Percentiles rank a stretch among this genome's conserved stretches.
Evolutionary conservation across 2,797 vertebrate genomes (phyloP).

Genomic region (Cirrhinus mrigala): DNA sequence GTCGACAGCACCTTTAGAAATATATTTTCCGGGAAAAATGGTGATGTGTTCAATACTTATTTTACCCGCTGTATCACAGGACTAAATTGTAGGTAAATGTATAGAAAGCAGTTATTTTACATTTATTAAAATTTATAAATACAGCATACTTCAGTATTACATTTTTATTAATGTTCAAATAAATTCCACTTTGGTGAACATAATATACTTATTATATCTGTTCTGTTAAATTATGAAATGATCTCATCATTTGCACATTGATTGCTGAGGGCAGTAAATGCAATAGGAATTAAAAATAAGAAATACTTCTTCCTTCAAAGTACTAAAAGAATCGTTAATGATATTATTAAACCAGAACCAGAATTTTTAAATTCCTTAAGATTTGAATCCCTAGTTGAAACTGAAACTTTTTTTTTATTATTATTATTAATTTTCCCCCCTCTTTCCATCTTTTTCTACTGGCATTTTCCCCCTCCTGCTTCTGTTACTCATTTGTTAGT

Average conservation of each 20-base stretch:
- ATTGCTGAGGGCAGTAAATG: not conserved
- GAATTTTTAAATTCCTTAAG: not conserved
- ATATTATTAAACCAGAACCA: not conserved
- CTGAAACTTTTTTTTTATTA: not conserved
- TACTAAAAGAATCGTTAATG: not conserved
- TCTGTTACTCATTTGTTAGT: constrained; percentile 15
- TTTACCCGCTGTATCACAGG: too few relatives aligned
- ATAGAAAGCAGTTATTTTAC: not conserved
- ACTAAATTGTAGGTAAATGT: too few relatives aligned
- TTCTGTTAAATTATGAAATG: not conserved
- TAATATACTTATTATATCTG: not conserved
- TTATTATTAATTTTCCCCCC: not conserved
- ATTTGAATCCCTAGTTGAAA: not conserved
- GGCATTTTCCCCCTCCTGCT: not conserved
- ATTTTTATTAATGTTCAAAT: not conserved
- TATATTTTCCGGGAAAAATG: too few relatives aligned
- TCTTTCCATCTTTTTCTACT: not conserved
- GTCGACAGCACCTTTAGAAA: too few relatives aligned
- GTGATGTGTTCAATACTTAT: too few relatives aligned
- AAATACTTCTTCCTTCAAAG: not conserved
- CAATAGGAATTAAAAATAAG: not conserved
- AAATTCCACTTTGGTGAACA: not conserved
- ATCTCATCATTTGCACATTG: not conserved
- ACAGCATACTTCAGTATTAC: not conserved
- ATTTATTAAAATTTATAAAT: too few relatives aligned